A percentile compares a stretch with the other conserved stretches of the same genome.
phyloP scores from a whole-genome alignment of 2,888 invertebrate genomes.

The Chorisops tibialis region DNA sequence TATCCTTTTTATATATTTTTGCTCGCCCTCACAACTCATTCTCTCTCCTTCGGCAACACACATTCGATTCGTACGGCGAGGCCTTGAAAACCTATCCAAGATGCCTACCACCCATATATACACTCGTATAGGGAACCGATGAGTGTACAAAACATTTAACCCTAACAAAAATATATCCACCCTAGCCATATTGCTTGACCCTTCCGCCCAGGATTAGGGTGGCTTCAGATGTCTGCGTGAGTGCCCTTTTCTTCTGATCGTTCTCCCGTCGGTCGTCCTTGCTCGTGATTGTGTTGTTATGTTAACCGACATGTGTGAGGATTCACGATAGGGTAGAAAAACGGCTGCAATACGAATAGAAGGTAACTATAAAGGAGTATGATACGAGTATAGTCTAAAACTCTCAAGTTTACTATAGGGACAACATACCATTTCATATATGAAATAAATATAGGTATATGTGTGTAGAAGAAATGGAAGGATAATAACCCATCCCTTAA shows the following conservation, averaged over 20 bases:
- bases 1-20: background rate
- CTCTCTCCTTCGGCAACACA: background rate
- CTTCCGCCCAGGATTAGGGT: slow-evolving; percentile 25
- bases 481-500: slow-evolving; percentile 26
- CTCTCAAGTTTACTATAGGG: too few relatives aligned
- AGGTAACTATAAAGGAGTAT: slow-evolving; percentile 20
- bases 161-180: slow-evolving; percentile 29
- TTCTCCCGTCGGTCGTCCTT: slow-evolving; percentile 3
- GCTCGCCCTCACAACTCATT: background rate
- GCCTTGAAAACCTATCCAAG: background rate
- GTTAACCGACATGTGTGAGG: slow-evolving; percentile 31
- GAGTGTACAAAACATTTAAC: slow-evolving; percentile 31
- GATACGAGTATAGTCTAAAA: background rate
- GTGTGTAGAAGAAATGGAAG: slow-evolving; percentile 6
- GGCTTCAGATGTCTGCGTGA: slow-evolving; percentile 26
- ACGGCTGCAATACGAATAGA: slow-evolving; percentile 16
- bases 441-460: too few relatives aligned
- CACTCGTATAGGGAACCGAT: slow-evolving; percentile 1
- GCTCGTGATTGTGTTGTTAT: slow-evolving; percentile 32
- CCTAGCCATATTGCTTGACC: slow-evolving; percentile 30
- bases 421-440: too few relatives aligned
- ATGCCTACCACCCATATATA: background rate
- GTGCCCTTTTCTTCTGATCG: slow-evolving; percentile 9
- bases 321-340: slow-evolving; percentile 19
- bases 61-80: background rate